Base-by-base conservation (phyloP, 2,888 invertebrate genomes). In the Volucella inanis region DNA sequence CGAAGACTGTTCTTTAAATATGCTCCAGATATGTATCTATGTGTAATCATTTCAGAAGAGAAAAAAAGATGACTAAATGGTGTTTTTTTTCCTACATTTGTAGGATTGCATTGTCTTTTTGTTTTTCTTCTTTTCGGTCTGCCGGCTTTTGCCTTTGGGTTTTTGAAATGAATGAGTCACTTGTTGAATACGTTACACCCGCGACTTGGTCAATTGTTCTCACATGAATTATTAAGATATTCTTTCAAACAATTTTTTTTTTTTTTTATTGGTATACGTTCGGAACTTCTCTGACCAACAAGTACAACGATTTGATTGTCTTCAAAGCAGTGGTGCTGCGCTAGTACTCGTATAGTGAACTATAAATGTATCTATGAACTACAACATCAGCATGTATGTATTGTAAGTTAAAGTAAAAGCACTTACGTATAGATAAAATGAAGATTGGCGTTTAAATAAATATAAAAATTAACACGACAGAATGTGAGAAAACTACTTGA, bases 1-100 rank as follows among this genome's bases (percentile, higher is more conserved):
- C 55, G 31, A 57, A 76, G 70, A 81, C 76, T 47, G 74, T 59
- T 54, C 52, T 84, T 78, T 62, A 74, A 83, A 62, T 74, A 31
- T 75, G 83, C 68, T 79, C 79, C n/a, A 84, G 83, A 84, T 84
- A 78, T 64, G 83, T 83, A 83, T 83, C 78, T 83, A 65, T 83
- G 79, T 65, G 74, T 79, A 70, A 79, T 84, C 59, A 75, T 68
- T 75, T 59, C 38, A n/a, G 41, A 22, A 55, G 31, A 10, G 50
- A 57, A 38, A 14, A 41, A 61, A 52, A 39, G 38, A 70, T 75
- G 79, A 71, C 59, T 75, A 75, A 79, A 84, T 55, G 52, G 65
- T 79, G 70, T 14, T 41, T 65, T 52, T 43, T 39, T 55, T 50
- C 49, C 12, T 61, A 9, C 18, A 41, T 9, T 31, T n/a, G n/a